These are phyloP conservation scores for Stratiolaelaps scimitus DNA, from an alignment of 1,140 invertebrate species.

Conservation along the genomic window DNA sequence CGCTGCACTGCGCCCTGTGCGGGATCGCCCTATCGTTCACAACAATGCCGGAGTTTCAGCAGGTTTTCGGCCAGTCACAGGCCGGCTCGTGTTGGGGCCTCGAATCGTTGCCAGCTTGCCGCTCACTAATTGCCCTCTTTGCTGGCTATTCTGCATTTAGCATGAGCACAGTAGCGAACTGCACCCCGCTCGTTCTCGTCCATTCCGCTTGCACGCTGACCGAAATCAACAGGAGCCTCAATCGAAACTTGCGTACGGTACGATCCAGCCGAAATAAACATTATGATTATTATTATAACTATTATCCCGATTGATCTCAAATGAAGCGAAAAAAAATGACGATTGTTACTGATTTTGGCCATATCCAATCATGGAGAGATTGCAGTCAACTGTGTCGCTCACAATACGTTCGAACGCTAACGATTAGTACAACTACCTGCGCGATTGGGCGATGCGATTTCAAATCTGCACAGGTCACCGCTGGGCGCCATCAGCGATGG, in stretches of 20 bases:
- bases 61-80: not conserved
- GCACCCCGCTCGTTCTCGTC: not conserved
- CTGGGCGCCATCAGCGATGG: not conserved
- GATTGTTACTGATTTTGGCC: too few relatives aligned
- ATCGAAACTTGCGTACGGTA: not conserved
- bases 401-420: too few relatives aligned
- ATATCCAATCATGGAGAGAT: too few relatives aligned
- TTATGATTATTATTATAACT: too few relatives aligned
- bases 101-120: not conserved
- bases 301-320: too few relatives aligned
- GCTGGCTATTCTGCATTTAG: slow-evolving; percentile 11
- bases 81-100: not conserved
- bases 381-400: too few relatives aligned
- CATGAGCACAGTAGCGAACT: slow-evolving; percentile 4
- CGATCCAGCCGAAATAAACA: not conserved
- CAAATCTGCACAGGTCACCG: not conserved
- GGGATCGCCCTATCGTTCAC: slow-evolving; percentile 4
- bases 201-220: slow-evolving; percentile 6
- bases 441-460: not conserved
- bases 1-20: slow-evolving; percentile 5
- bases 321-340: too few relatives aligned
- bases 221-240: slow-evolving; percentile 23
- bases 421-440: too few relatives aligned
- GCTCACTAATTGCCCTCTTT: not conserved
- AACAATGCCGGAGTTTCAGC: not conserved